Percentiles rank a stretch among this genome's conserved stretches.
These are phyloP conservation scores for Mimumesa dahlbomi DNA, from an alignment of 2,888 invertebrate genomes.

Conservation along the genomic window DNA sequence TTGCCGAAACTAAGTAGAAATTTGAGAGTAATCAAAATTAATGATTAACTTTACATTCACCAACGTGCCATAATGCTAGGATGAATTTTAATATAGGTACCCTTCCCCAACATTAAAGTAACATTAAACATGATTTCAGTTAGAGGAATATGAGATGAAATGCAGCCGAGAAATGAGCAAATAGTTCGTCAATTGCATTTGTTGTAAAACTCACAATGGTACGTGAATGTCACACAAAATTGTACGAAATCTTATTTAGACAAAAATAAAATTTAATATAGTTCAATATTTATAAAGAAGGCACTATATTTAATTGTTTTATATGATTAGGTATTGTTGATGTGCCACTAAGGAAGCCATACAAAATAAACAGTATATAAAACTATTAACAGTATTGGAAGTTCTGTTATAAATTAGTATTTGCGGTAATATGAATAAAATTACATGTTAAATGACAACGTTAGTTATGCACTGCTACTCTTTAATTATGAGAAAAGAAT, in stretches of 20 bases:
- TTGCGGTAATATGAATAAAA: no score
- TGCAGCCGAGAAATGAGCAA: conserved; percentile 29
- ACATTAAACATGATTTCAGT: conserved; percentile 46
- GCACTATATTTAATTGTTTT: no score
- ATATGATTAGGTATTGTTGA: no score
- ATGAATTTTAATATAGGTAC: conserved; percentile 50
- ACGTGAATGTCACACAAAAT: conserved; percentile 10
- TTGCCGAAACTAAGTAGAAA: no score
- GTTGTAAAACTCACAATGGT: conserved; percentile 57
- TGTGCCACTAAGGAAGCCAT: no score
- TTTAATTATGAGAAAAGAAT: no score
- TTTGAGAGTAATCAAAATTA: no score
- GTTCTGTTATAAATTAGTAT: no score
- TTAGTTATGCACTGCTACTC: no score
- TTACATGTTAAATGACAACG: no score
- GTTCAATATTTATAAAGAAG: not conserved
- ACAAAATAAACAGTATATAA: no score
- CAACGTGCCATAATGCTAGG: conserved; percentile 19
- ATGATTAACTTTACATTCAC: not conserved
- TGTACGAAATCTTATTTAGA: not conserved
- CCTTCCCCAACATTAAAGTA: conserved; percentile 60
- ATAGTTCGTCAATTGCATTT: conserved; percentile 39
- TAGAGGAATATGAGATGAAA: conserved; percentile 52
- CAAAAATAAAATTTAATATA: not conserved
- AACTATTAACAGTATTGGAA: not conserved